Percentiles rank a stretch among this genome's conserved stretches.
These are phyloP conservation scores for Drosophila mayaguana DNA, from an alignment of 2,888 invertebrate species.

Conservation along the genomic window DNA sequence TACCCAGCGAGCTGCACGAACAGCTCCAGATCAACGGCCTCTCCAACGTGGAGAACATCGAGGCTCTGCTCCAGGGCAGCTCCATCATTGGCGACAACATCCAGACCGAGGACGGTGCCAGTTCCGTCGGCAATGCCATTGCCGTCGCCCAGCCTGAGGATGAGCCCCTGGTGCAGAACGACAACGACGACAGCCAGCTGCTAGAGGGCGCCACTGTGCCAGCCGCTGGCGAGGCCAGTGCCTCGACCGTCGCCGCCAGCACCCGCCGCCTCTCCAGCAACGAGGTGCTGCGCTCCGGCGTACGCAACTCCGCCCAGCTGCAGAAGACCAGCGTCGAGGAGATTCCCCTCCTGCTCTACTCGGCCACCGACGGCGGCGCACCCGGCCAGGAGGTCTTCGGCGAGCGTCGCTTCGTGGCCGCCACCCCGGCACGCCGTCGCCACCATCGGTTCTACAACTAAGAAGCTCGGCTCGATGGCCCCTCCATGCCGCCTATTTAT, in stretches of 20 bases:
- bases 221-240: constrained; percentile 1
- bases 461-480: neutral
- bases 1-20: constrained; percentile 80
- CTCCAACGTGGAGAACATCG: constrained; percentile 77
- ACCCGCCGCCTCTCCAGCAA: constrained; percentile 69
- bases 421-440: constrained; percentile 70
- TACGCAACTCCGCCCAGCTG: constrained; percentile 53
- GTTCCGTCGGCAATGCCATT: constrained; percentile 56
- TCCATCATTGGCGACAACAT: constrained; percentile 51
- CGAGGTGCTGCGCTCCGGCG: constrained; percentile 62
- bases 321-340: constrained; percentile 77
- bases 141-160: constrained; percentile 76
- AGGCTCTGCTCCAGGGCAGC: constrained; percentile 69
- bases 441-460: constrained; percentile 58
- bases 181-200: constrained; percentile 78
- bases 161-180: constrained; percentile 67
- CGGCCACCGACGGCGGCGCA: constrained; percentile 70
- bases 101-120: constrained; percentile 32
- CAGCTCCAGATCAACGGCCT: constrained; percentile 77
- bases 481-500: constrained; percentile 6
- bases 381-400: constrained; percentile 48
- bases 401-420: constrained; percentile 72
- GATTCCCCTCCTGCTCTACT: constrained; percentile 79
- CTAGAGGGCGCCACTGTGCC: constrained; percentile 54
- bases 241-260: constrained; percentile 6